Evolutionary conservation across 2,113 vertebrate genomes (phyloP).

Genomic region (Gnathonemus longibarbis): DNA sequence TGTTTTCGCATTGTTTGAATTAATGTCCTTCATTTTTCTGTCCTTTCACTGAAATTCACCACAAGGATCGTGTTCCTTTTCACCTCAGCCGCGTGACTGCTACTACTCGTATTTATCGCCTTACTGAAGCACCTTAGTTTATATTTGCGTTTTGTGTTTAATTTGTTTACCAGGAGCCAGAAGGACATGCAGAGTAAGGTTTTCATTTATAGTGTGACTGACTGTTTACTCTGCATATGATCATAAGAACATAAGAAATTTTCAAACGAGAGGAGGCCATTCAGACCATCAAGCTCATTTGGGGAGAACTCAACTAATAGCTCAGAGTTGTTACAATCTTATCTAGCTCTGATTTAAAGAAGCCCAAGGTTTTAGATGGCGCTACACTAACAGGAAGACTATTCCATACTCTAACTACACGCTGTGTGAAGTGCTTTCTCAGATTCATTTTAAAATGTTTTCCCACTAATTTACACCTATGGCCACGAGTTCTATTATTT

Average conservation of each 20-base stretch:
- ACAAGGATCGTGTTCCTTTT: neutral
- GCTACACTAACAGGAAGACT: too few species aligned
- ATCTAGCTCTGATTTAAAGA: too few species aligned
- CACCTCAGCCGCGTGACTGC: neutral
- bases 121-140: neutral
- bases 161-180: neutral
- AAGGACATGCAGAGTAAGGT: neutral
- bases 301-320: neutral
- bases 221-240: neutral
- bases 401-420: too few species aligned
- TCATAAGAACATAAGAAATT: neutral
- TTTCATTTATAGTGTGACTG: neutral
- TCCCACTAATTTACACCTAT: too few species aligned
- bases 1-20: neutral
- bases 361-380: too few species aligned
- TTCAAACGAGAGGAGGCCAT: neutral
- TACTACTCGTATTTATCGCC: neutral
- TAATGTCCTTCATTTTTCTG: neutral
- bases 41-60: neutral
- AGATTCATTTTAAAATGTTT: too few species aligned
- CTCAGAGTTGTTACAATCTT: too few species aligned
- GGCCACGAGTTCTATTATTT: too few species aligned
- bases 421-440: too few species aligned
- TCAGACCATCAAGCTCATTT: neutral
- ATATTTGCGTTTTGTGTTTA: neutral